A percentile compares a stretch with the other conserved stretches of the same genome.
These are phyloP conservation scores for Drosophila murphyi DNA, from an alignment of 1,140 invertebrate species.

Conservation along the genomic window DNA sequence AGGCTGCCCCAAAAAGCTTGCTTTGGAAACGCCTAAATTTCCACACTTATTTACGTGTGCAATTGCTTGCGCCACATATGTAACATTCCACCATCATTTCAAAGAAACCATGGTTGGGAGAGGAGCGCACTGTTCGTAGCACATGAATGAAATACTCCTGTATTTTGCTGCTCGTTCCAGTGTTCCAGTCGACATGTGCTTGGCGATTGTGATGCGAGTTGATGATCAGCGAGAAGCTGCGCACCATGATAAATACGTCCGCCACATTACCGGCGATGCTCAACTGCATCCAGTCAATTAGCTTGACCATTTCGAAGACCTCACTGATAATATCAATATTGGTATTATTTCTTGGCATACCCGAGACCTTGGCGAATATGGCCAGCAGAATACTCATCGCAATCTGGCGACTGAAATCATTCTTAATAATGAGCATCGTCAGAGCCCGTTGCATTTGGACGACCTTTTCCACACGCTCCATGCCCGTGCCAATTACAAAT, in stretches of 20 bases:
- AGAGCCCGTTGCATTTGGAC: constrained; percentile 20
- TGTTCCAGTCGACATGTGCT: constrained; percentile 1
- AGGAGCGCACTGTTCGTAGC: constrained; percentile 16
- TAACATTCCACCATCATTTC: constrained; percentile 22
- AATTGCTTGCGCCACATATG: too few relatives aligned
- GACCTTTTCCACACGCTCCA: constrained; percentile 7
- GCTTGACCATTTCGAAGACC: constrained; percentile 20
- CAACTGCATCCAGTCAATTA: constrained; percentile 22
- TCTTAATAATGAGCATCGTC: background rate
- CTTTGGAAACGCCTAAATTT: too few relatives aligned
- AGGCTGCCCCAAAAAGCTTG: too few relatives aligned
- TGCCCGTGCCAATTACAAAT: constrained; percentile 8
- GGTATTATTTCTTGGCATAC: background rate
- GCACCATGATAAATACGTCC: constrained; percentile 30
- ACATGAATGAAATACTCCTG: constrained; percentile 26
- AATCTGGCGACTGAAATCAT: constrained; percentile 1
- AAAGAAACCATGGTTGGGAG: constrained; percentile 12
- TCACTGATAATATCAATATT: constrained; percentile 8
- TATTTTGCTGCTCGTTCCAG: constrained; percentile 3
- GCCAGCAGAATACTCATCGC: constrained; percentile 23
- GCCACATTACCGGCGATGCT: background rate
- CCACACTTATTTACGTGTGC: too few relatives aligned
- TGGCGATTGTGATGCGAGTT: constrained; percentile 17
- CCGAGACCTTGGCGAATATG: constrained; percentile 14
- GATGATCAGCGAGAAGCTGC: constrained; percentile 18